Percentiles rank a stretch among this genome's conserved stretches.
Evolutionary conservation across 1,140 invertebrate species (phyloP).

Genomic region (Centruroides sculpturatus): DNA sequence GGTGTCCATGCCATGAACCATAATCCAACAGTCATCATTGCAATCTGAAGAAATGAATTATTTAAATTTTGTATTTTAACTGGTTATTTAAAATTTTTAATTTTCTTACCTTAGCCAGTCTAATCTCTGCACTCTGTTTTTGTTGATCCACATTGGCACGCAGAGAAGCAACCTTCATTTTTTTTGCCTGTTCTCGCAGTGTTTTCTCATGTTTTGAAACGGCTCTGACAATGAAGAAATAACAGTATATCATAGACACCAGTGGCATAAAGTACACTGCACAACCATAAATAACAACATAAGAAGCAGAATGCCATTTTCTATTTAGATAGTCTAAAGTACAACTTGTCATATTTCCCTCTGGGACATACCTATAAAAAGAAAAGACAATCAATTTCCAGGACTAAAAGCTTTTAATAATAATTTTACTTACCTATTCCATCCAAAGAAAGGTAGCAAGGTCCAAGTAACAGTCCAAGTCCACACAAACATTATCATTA

Average conservation of each 20-base stretch:
- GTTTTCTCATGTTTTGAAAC: constrained; percentile 66
- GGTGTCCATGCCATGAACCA: constrained; percentile 77
- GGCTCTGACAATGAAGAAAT: constrained; percentile 62
- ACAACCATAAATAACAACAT: constrained; percentile 48
- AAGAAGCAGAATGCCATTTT: constrained; percentile 41
- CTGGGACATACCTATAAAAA: constrained; percentile 53
- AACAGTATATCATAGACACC: constrained; percentile 54
- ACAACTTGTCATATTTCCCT: constrained; percentile 70
- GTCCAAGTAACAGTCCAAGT: constrained; percentile 48
- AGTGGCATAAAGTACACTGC: constrained; percentile 57
- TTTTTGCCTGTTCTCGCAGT: constrained; percentile 68
- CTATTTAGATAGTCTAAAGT: constrained; percentile 63
- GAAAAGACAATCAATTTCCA: background rate
- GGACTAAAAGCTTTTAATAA: background rate
- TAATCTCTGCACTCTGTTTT: constrained; percentile 51
- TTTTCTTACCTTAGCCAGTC: constrained; percentile 47
- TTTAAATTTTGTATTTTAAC: background rate
- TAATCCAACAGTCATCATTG: constrained; percentile 59
- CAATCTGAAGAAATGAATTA: constrained; percentile 36
- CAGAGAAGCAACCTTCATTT: constrained; percentile 67
- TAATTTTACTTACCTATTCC: constrained; percentile 33
- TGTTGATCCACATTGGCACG: constrained; percentile 45
- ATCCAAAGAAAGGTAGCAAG: constrained; percentile 55
- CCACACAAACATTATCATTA: constrained; percentile 54
- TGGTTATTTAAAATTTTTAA: background rate